Base-by-base conservation (phyloP, 2,888 invertebrate genomes). In the Falcaria lacertinaria region DNA sequence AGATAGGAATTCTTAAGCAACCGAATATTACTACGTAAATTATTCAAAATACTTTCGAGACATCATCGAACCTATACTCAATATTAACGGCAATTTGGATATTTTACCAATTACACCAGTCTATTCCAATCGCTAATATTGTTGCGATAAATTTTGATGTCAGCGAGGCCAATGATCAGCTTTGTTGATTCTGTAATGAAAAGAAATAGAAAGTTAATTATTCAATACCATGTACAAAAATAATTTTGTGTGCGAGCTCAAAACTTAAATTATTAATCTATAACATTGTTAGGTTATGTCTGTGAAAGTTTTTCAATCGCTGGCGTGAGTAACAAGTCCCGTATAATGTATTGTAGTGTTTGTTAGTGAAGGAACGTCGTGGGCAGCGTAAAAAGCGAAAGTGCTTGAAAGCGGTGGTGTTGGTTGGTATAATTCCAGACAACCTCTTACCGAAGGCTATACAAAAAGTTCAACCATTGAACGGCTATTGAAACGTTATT, bases 321-420 rank as follows among this genome's bases (percentile, higher is more conserved):
- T 45, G 41, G 39, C 48, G 44, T 48, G 43, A 45, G 48, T 43
- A 57, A 50, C 49, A 48, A 50, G 48, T 47, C 39, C 45, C 39
- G 41, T 49, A 57, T 15, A n/a, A 16, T 34, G 17, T 41, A n/a
- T n/a, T n/a, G n/a, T n/a, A n/a, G n/a, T n/a, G n/a, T 54, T 53
- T 58, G 48, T 53, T 43, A n/a, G n/a, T 57, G 51, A 54, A 49
- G 51, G 54, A 58, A 55, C 64, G 63, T 58, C 64, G 57, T 60
- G 44, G 51, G 53, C 48, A 54, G 52, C 41, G 48, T 28, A 57
- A 67, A 80, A 76, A 82, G 78, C 66, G 81, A 83, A 83, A 81
- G 80, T 76, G 43, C 60, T 54, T 71, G 71, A 74, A 79, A 79
- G 22, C 37, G 16, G 37, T 80, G 75, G n/a, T n/a, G n/a, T n/a